These are phyloP conservation scores for Actinia tenebrosa DNA, from an alignment of 64 coral and sea anemone species.

Conservation along the genomic window DNA sequence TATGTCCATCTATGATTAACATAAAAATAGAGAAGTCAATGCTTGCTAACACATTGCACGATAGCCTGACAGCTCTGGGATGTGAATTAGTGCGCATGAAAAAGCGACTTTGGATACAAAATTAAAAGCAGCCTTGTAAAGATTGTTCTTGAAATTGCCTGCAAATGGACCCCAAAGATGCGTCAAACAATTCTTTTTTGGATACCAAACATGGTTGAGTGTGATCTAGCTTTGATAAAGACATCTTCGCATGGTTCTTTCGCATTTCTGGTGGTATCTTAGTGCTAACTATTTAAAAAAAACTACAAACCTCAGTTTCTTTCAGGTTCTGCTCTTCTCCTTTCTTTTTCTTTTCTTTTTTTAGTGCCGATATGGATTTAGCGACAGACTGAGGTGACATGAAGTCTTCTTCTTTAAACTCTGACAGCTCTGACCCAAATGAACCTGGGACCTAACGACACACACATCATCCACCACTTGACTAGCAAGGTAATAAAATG, in stretches of 20 bases:
- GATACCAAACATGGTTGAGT: too few species aligned
- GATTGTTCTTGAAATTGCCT: too few species aligned
- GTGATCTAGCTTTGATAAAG: too few species aligned
- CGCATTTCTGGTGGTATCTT: too few species aligned
- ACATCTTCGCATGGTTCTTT: too few species aligned
- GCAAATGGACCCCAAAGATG: too few species aligned
- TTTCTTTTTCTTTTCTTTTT: constrained; percentile 18
- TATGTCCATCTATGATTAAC: neutral
- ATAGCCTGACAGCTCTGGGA: neutral
- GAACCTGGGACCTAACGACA: constrained; percentile 4
- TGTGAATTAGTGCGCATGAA: too few species aligned
- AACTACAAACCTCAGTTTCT: neutral
- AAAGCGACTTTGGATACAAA: too few species aligned
- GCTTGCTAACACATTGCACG: neutral
- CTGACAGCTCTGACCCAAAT: neutral
- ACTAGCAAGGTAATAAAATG: too few species aligned
- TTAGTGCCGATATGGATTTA: neutral
- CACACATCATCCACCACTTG: neutral
- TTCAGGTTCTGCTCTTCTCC: neutral
- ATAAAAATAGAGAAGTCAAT: neutral
- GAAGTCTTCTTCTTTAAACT: neutral
- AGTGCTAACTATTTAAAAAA: too few species aligned
- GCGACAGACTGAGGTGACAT: neutral
- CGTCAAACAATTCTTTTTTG: too few species aligned
- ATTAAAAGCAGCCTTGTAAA: too few species aligned